Base-by-base conservation (phyloP, 2,888 invertebrate species). In the Willowsia nigromaculata region DNA sequence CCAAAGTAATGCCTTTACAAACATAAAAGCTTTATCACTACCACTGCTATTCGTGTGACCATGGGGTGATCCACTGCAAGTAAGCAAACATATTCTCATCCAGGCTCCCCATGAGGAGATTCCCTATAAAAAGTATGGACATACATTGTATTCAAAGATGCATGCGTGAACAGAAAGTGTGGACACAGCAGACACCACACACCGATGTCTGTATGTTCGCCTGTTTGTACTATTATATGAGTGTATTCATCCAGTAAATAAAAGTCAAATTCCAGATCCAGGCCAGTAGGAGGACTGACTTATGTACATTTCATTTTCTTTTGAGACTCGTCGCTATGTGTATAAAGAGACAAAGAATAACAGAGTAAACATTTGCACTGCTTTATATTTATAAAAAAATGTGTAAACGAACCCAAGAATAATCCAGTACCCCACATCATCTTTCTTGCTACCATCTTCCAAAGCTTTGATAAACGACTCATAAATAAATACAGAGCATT, bases 181-280 rank as follows among this genome's bases (percentile, higher is more conserved):
- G 37, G 30, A 65, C 62, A 65, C 15, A 65, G 1, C 56, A 65
- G 62, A 15, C 62, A 65, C 30, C 62, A 65, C 25, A 59, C 59
- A 33, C 18, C 22, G 18, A 56, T 18, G 22, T 56, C 22, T 47
- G 56, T 59, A 13, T 25, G 27, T 59, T n/a, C 53, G 53, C 68
- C 30, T 74, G 53, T 43, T 74, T 71, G 62, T 15, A 13, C 50
- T 27, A 15, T 43, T 4, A 43, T n/a, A 50, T 56, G 22, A 76
- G 33, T 84, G 76, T 62, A 78, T 62, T 84, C 65, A 85, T 56
- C 76, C 76, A 85, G 85, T 85, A 85, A 85, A 85, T 85, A 85
- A 85, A 85, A 43, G 76, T 85, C 78, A 47, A 85, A 85, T 65
- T 78, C 78, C 43, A 62, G 78, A 85, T 78, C 53, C 78, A 78